phyloP scores from a whole-genome alignment of 1,140 invertebrate genomes.

The Heliconius melpomene region DNA sequence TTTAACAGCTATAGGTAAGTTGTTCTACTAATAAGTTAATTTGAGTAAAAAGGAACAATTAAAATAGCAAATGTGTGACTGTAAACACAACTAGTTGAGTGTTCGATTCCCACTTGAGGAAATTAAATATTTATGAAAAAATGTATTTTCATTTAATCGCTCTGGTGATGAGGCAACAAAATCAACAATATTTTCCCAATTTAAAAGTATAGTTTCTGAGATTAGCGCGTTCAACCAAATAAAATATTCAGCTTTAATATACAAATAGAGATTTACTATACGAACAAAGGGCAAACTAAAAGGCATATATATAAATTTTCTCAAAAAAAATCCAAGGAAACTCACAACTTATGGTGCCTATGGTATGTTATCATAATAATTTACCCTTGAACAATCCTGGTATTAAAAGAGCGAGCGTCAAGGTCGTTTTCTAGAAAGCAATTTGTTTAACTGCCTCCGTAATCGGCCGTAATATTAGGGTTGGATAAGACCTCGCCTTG shows the following conservation, averaged over 20 bases:
- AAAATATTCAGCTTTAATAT: too few relatives aligned
- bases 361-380: slow-evolving; percentile 23
- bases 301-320: neutral
- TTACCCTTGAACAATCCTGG: slow-evolving; percentile 35
- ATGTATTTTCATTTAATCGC: neutral
- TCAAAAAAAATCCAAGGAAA: neutral
- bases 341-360: neutral
- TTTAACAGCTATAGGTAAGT: neutral
- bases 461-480: slow-evolving; percentile 41
- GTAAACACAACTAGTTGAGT: too few relatives aligned
- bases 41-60: neutral
- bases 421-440: slow-evolving; percentile 37
- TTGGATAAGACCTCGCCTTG: slow-evolving; percentile 21
- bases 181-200: too few relatives aligned
- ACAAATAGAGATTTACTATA: too few relatives aligned
- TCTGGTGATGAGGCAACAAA: too few relatives aligned
- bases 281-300: neutral
- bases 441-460: slow-evolving; percentile 44
- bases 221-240: too few relatives aligned
- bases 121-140: neutral
- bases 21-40: neutral
- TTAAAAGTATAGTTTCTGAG: too few relatives aligned
- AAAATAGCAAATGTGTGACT: neutral
- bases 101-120: too few relatives aligned
- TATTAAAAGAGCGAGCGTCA: slow-evolving; percentile 28